Evolutionary conservation across 1,140 invertebrate genomes (phyloP).

Genomic region (Macrosteles quadrilineatus): DNA sequence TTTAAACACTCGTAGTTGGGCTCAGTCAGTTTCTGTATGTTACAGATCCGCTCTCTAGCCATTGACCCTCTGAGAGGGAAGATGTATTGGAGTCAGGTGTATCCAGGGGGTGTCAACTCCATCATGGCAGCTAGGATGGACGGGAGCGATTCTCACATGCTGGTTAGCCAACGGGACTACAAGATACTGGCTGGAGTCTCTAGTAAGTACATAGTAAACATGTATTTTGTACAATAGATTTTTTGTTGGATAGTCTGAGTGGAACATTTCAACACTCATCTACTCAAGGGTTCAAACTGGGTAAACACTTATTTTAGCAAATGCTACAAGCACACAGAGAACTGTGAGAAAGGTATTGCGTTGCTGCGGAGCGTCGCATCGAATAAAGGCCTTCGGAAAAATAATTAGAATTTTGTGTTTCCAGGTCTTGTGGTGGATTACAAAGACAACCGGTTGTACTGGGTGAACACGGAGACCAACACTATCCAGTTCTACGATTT

Average conservation of each 20-base stretch:
- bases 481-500: constrained; percentile 68
- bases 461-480: constrained; percentile 61
- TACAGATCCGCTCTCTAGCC: constrained; percentile 55
- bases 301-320: no score
- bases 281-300: no score
- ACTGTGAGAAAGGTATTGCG: no score
- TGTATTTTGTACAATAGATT: no score
- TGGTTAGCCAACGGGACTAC: constrained; percentile 48
- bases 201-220: constrained; percentile 24
- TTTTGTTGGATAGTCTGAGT: no score
- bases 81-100: constrained; percentile 60
- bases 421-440: constrained; percentile 64
- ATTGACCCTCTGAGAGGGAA: constrained; percentile 61
- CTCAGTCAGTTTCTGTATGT: no score
- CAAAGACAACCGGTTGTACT: constrained; percentile 65
- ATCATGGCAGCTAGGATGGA: constrained; percentile 69
- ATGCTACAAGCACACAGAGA: no score
- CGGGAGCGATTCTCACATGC: constrained; percentile 54
- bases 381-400: no score
- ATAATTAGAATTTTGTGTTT: constrained; percentile 40
- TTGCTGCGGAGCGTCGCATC: no score
- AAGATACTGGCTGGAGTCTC: constrained; percentile 28
- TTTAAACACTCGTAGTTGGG: no score
- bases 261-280: no score
- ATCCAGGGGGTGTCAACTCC: constrained; percentile 48